Conservation (phyloP, 2,113 vertebrate species). For the Tetrao urogallus region DNA sequence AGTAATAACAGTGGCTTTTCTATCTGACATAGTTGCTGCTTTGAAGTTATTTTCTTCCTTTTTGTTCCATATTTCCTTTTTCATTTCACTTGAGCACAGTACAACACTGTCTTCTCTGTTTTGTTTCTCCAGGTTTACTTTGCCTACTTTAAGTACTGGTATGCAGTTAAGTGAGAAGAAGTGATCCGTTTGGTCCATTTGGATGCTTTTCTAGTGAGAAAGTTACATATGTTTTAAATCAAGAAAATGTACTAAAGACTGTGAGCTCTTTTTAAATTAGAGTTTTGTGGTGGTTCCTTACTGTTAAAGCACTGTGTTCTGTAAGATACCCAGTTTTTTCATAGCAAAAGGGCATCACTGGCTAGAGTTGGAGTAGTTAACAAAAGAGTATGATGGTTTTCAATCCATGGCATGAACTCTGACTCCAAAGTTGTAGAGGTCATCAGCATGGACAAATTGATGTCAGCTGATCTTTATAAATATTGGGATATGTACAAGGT, state of each 20-base stretch:
- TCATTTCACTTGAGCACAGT: background rate
- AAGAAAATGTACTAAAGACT: background rate
- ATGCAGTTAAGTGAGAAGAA: background rate
- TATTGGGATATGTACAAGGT: background rate
- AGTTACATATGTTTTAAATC: background rate
- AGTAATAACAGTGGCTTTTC: background rate
- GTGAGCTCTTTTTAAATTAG: background rate
- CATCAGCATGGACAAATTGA: background rate
- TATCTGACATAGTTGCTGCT: background rate
- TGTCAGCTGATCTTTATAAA: background rate
- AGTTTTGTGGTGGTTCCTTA: background rate
- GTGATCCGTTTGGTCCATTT: accelerated
- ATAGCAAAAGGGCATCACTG: background rate
- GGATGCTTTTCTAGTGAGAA: background rate
- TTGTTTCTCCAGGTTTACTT: background rate
- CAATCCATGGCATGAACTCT: background rate
- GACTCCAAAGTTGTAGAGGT: background rate
- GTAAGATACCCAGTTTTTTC: background rate
- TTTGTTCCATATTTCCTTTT: background rate
- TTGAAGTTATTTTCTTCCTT: background rate
- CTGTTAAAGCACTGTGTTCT: background rate
- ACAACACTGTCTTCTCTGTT: background rate
- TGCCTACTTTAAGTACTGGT: background rate
- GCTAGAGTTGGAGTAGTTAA: background rate
- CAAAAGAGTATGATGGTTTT: background rate